These are phyloP conservation scores for Gambusia affinis DNA, from an alignment of 2,113 vertebrate genomes.

Conservation along the genomic window DNA sequence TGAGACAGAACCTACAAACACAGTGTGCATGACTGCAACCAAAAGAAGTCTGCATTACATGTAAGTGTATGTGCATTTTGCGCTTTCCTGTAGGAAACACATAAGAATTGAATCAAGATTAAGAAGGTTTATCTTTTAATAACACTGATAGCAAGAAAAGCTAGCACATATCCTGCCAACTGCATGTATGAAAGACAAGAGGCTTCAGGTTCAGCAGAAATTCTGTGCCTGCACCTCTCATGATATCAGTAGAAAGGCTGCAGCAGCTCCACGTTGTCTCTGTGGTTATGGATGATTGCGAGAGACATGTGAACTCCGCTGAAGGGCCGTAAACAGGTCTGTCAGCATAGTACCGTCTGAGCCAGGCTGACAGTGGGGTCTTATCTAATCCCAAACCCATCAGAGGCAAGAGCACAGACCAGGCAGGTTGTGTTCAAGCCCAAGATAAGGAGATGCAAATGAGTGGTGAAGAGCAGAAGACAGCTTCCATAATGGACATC, in stretches of 20 bases:
- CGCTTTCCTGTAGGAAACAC: constrained; percentile 9
- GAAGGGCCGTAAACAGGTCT: constrained; percentile 75
- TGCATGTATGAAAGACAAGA: constrained; percentile 49
- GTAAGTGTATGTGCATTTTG: background rate
- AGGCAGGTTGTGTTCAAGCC: constrained; percentile 37
- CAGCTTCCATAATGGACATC: constrained; percentile 33
- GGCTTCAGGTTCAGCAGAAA: constrained; percentile 28
- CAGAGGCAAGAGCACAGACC: constrained; percentile 29
- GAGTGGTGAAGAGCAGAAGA: constrained; percentile 29
- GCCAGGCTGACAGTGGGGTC: constrained; percentile 58
- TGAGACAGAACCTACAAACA: background rate
- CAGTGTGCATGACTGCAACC: background rate
- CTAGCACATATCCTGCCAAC: constrained; percentile 44
- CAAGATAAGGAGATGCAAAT: constrained; percentile 53
- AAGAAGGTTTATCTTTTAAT: constrained; percentile 49
- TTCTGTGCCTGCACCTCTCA: constrained; percentile 50
- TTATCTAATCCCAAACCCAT: constrained; percentile 68
- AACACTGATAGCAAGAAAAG: constrained; percentile 39
- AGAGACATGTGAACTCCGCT: constrained; percentile 62
- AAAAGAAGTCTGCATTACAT: background rate
- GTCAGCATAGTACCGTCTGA: constrained; percentile 43
- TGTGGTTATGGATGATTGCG: constrained; percentile 50
- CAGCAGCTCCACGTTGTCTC: constrained; percentile 45
- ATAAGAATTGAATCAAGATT: constrained; percentile 22
- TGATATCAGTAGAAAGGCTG: constrained; percentile 57